A percentile compares a stretch with the other conserved stretches of the same genome.
phyloP scores from a whole-genome alignment of 2,113 vertebrate species.

The Ptilorrhoa leucosticta region DNA sequence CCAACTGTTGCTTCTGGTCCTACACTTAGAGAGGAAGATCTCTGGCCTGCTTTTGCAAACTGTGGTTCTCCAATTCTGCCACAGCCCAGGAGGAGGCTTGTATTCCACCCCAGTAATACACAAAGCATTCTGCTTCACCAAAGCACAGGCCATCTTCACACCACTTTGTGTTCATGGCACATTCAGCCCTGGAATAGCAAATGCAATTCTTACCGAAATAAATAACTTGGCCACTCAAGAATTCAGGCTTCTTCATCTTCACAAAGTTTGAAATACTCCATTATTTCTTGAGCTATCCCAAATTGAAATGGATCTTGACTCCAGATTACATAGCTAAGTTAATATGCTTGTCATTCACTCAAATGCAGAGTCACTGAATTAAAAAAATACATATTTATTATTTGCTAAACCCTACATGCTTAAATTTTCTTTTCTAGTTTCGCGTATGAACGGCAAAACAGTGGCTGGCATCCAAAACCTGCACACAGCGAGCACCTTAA shows the following conservation, averaged over 20 bases:
- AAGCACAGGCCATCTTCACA: background rate
- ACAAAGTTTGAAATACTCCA: background rate
- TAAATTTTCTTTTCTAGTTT: background rate
- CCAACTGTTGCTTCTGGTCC: background rate
- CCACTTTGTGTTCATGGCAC: background rate
- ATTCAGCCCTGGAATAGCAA: background rate
- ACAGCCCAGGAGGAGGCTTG: background rate
- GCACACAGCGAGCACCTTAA: background rate
- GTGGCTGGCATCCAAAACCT: background rate
- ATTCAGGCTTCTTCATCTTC: background rate
- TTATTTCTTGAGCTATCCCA: background rate
- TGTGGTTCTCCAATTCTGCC: background rate
- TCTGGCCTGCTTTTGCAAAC: background rate
- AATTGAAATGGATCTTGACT: background rate
- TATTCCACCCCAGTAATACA: background rate
- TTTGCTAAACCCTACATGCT: background rate
- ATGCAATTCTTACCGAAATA: background rate
- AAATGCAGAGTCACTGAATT: background rate
- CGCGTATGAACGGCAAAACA: background rate
- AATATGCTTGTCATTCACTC: background rate
- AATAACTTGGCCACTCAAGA: background rate
- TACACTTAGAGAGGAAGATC: background rate
- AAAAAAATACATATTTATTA: background rate
- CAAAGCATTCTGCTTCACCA: background rate
- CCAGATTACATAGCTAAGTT: background rate